phyloP scores from a whole-genome alignment of 2,888 invertebrate genomes.

The Tethea ocularis region DNA sequence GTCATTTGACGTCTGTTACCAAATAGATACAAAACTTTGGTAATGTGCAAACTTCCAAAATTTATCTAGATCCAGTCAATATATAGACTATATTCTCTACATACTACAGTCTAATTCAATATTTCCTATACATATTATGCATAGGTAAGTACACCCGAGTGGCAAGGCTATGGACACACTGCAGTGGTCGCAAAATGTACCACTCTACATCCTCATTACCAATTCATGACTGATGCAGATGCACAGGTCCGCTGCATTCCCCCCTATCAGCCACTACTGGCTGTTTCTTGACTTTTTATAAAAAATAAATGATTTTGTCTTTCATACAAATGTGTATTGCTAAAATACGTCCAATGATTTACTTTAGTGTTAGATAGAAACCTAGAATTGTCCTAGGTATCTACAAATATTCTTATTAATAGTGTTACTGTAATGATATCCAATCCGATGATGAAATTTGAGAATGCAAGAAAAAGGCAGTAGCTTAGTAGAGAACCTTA shows the following conservation, averaged over 20 bases:
- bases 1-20: no score
- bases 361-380: no score
- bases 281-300: conserved; percentile 32
- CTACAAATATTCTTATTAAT: no score
- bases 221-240: conserved; percentile 64
- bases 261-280: conserved; percentile 44
- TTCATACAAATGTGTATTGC: not conserved
- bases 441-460: no score
- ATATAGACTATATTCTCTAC: not conserved
- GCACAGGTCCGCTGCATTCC: conserved; percentile 42
- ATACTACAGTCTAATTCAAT: not conserved
- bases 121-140: conserved; percentile 21
- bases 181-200: conserved; percentile 53
- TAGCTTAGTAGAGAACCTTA: no score
- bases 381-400: no score
- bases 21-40: no score
- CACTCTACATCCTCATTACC: conserved; percentile 55
- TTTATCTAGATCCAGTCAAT: no score
- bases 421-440: no score
- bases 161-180: conserved; percentile 6
- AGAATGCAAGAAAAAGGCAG: no score
- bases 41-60: no score
- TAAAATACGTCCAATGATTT: no score
- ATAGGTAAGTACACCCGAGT: conserved; percentile 19
- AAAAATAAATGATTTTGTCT: conserved; percentile 18